Base-by-base conservation (phyloP, 2,113 vertebrate genomes). In the Nyctibius bracteatus region DNA sequence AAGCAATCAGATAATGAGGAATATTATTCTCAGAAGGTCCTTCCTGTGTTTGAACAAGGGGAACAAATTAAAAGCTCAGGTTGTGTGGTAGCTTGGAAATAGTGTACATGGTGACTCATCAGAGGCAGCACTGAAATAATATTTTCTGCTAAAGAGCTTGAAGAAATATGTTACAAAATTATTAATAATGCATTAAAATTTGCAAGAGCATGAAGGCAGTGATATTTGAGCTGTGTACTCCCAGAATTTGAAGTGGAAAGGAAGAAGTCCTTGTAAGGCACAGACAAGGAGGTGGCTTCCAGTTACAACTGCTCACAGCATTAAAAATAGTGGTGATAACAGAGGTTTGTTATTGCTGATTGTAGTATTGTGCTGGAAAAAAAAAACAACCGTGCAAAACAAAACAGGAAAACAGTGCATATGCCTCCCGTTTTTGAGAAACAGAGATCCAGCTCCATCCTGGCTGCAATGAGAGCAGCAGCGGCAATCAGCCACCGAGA, bases 101-200 rank as follows among this genome's bases (percentile, higher is more conserved):
- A 77, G 88, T 82, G 91, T 95, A 92, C 81, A 79, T 52, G 46
- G 88, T 91, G 91, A 96, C 94, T 95, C 96, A 96, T 95, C 95
- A 96, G 74, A 96, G 49, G 68, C 87, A 96, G 84, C 82, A 57
- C 72, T 81, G 94, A 96, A 96, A 97, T 95, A 96, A 96, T 82
- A 93, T 96, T 94, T 96, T 95, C 88, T 96, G 71, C 89, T 96
- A 92, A 97, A 96, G 73, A 96, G 86, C 94, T 96, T 92, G 88
- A 91, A 96, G 90, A 97, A 97, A 96, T 93, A 92, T 86, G 86
- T 92, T 96, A 96, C 74, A 68, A 93, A 98, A 95, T 96, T 96
- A 97, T 97, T 96, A 98, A 97, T 97, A 96, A 97, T 97, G 94
- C 91, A 95, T 94, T 97, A 94, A 95, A 93, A 94, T 96, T 96